Percentiles rank a stretch among this genome's conserved stretches.
Evolutionary conservation across 2,888 invertebrate species (phyloP).

Genomic region (Iselma pallidipennis): DNA sequence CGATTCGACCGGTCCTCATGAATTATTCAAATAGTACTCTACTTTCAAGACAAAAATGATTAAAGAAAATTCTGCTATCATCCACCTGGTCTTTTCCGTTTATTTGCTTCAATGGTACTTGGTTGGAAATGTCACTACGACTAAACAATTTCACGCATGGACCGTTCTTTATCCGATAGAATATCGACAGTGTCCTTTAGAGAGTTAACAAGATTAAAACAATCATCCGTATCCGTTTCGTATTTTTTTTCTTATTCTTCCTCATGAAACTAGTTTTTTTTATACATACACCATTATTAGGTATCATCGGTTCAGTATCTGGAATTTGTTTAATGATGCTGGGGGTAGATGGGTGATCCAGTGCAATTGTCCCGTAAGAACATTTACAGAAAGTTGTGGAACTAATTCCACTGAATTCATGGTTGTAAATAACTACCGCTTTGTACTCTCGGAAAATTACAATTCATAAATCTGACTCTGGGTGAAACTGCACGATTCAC

Average conservation of each 20-base stretch:
- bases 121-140: constrained; percentile 5
- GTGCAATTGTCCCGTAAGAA: constrained; percentile 3
- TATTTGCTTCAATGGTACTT: background rate
- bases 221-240: constrained; percentile 23
- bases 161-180: constrained; percentile 39
- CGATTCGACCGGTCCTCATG: constrained; percentile 43
- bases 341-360: too few species aligned
- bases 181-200: constrained; percentile 15
- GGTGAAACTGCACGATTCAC: background rate
- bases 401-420: constrained; percentile 25
- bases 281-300: too few species aligned
- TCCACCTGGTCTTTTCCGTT: constrained; percentile 19
- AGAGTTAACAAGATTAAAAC: constrained; percentile 26
- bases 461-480: constrained; percentile 25
- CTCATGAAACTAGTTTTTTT: background rate
- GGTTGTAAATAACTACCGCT: constrained; percentile 24
- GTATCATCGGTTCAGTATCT: too few species aligned
- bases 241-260: too few species aligned
- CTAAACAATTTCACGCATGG: constrained; percentile 42
- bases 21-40: constrained; percentile 42
- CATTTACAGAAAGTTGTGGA: constrained; percentile 23
- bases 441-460: constrained; percentile 26
- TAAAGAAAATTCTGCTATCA: constrained; percentile 21
- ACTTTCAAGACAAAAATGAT: constrained; percentile 39
- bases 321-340: background rate